Evolutionary conservation across 2,797 vertebrate species (phyloP).

Genomic region (Enteromius treurensis): DNA sequence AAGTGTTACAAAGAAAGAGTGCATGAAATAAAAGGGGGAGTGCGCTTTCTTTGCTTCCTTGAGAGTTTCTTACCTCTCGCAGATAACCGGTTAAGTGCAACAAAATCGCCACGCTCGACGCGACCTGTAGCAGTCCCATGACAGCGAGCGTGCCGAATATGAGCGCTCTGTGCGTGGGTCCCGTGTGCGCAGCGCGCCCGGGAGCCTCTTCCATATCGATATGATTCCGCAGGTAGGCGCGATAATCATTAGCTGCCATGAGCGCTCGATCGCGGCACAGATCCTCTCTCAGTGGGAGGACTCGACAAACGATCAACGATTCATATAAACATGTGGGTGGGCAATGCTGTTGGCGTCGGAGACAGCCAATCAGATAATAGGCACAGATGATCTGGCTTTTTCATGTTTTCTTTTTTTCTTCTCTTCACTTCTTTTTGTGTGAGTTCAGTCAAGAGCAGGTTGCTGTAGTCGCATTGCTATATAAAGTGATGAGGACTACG

Average conservation of each 20-base stretch:
- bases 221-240: slow-evolving; percentile 78
- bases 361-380: slow-evolving; percentile 68
- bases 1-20: background rate
- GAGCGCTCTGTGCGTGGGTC: slow-evolving; percentile 75
- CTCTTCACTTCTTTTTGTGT: background rate
- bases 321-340: slow-evolving; percentile 76
- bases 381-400: slow-evolving; percentile 20
- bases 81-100: slow-evolving; percentile 94
- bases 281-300: slow-evolving; percentile 67
- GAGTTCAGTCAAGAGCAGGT: slow-evolving; percentile 28
- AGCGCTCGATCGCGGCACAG: slow-evolving; percentile 65
- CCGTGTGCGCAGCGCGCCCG: slow-evolving; percentile 73
- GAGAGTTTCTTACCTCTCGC: slow-evolving; percentile 75
- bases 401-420: slow-evolving; percentile 28
- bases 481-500: background rate
- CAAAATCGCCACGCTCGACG: slow-evolving; percentile 91
- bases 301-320: slow-evolving; percentile 63
- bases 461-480: background rate
- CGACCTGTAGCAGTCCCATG: slow-evolving; percentile 92
- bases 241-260: slow-evolving; percentile 83
- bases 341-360: slow-evolving; percentile 57
- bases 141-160: slow-evolving; percentile 86
- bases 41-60: background rate
- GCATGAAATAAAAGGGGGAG: background rate
- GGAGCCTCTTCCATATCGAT: slow-evolving; percentile 76